Base-by-base conservation (phyloP, 2,797 vertebrate genomes). In the Fratercula arctica region DNA sequence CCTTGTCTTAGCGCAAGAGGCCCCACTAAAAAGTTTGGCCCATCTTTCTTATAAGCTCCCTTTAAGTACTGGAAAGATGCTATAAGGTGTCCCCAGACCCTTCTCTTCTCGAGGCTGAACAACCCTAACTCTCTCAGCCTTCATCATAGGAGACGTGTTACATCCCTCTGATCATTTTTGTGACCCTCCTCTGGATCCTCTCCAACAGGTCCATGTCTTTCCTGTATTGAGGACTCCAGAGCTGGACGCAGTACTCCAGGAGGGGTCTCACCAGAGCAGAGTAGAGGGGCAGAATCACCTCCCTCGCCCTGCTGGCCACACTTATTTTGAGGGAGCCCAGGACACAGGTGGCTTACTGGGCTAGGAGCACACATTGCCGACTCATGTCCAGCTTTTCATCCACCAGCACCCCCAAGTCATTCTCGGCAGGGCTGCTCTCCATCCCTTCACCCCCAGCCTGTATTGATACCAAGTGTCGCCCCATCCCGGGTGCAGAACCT, bases 151-250 rank as follows among this genome's bases (percentile, higher is more conserved):
- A 72, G 7, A 53, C 16, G 7, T 64, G 9, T 1, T 85, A 6
- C 39, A 59, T 0, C 14, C 35, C n/a, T 33, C 21, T 24, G 0
- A 29, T 50, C 5, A 1, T 23, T 1, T 53, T 53, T 0, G 0
- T 1, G n/a, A 8, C 7, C 50, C 16, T 60, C 7, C 11, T 9
- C 35, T 26, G 29, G 39, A 19, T 2, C 9, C 1, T 1, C 8
- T 89, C 8, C 56, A 78, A 0, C 28, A 50, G 7, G 1, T 66
- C 41, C 10, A 0, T 18, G 15, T 37, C 35, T 3, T 31, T 29
- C 2, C 10, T 8, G 15, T 54, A 11, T 11, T 54, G 29, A 17
- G 13, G 4, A 10, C 13, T 20, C 37, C 21, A 84, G 56, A 39
- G 35, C 35, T 56, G 43, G 23, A 5, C 1, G 2, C 66, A 60